Percentiles rank a stretch among this genome's conserved stretches.
Evolutionary conservation across 2,888 invertebrate genomes (phyloP).

Genomic region (Spodoptera picta): DNA sequence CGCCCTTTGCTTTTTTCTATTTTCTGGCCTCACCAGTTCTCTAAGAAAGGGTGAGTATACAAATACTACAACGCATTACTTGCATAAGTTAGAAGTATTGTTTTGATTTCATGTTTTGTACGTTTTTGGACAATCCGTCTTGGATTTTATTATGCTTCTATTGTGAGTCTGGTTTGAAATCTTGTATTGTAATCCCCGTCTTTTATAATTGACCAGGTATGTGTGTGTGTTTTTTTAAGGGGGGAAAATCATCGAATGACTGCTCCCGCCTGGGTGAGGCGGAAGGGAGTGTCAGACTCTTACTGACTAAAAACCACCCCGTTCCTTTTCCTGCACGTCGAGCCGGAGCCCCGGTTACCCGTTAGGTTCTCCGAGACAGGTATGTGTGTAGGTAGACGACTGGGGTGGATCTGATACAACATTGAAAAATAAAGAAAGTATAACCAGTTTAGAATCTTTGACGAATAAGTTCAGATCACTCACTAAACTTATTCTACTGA

Average conservation of each 20-base stretch:
- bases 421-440: slow-evolving; percentile 23
- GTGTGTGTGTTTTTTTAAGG: slow-evolving; percentile 49
- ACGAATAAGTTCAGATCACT: background rate
- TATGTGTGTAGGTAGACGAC: slow-evolving; percentile 49
- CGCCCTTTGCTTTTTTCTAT: slow-evolving; percentile 61
- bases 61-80: slow-evolving; percentile 64
- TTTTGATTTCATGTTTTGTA: slow-evolving; percentile 58
- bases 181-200: slow-evolving; percentile 43
- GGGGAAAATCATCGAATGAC: no score
- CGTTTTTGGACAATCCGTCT: slow-evolving; percentile 54
- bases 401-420: slow-evolving; percentile 25
- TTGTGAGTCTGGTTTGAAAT: slow-evolving; percentile 44
- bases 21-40: slow-evolving; percentile 63
- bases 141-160: slow-evolving; percentile 49
- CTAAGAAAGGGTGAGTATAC: slow-evolving; percentile 67
- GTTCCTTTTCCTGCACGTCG: no score
- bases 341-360: no score
- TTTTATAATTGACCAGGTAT: slow-evolving; percentile 50
- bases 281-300: no score
- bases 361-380: no score
- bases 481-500: no score
- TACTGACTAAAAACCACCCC: no score
- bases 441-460: slow-evolving; percentile 30
- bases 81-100: slow-evolving; percentile 61
- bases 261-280: no score